Evolutionary conservation across 2,888 invertebrate species (phyloP).

Genomic region (Erebia aethiops): DNA sequence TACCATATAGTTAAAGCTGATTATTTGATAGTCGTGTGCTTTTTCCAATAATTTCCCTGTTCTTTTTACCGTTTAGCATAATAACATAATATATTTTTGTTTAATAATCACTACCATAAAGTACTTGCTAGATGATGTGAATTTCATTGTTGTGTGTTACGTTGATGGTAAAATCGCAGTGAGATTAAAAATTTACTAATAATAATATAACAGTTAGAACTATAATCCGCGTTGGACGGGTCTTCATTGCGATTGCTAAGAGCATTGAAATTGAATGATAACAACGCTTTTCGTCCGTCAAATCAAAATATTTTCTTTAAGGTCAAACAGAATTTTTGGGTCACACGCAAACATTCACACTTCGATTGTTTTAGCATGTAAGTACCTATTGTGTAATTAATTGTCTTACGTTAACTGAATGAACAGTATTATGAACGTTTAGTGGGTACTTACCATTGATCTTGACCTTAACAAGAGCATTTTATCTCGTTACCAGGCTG

Average conservation of each 20-base stretch:
- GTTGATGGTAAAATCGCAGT: no score
- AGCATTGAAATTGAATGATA: conserved; percentile 29
- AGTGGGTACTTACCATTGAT: conserved; percentile 13
- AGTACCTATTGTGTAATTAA: conserved; percentile 13
- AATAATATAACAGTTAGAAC: no score
- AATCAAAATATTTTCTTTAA: conserved; percentile 23
- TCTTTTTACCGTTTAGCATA: no score
- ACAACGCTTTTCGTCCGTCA: conserved; percentile 13
- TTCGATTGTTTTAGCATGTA: conserved; percentile 15
- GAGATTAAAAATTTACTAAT: no score
- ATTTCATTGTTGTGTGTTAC: no score
- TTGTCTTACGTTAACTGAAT: conserved; percentile 21
- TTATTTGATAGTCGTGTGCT: no score
- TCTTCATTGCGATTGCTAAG: background rate
- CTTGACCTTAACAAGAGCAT: conserved; percentile 17
- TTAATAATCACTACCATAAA: no score
- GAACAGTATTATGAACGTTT: conserved; percentile 13
- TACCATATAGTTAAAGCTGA: no score
- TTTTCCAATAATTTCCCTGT: no score
- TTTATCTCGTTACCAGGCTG: background rate
- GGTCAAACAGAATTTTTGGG: conserved; percentile 30
- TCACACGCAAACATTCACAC: conserved; percentile 17
- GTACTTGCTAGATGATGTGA: no score
- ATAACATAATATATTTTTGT: no score
- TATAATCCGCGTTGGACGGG: no score